A percentile compares a stretch with the other conserved stretches of the same genome.
Conservation (phyloP, 1,140 invertebrate genomes). For the Papilio aristodemus region DNA sequence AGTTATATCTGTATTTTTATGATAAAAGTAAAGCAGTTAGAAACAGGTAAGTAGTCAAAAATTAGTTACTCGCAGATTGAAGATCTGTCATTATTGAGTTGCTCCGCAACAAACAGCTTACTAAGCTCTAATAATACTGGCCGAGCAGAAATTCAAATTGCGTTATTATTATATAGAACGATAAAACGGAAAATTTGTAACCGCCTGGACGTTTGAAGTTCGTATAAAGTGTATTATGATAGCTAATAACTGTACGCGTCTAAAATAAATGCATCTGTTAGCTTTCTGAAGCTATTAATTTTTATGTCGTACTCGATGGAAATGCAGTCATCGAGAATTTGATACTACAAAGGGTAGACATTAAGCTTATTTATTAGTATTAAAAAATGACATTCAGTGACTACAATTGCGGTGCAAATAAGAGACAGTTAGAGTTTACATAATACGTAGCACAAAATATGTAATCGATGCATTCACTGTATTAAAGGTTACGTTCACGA, state of each 20-base stretch:
- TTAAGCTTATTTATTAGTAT: too few species aligned
- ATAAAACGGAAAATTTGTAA: conserved; percentile 9
- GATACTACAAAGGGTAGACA: too few species aligned
- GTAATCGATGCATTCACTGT: not conserved
- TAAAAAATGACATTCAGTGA: too few species aligned
- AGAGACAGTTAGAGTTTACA: too few species aligned
- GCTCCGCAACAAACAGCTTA: too few species aligned
- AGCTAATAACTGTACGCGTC: not conserved
- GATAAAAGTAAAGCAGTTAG: too few species aligned
- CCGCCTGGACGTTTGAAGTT: conserved; percentile 1
- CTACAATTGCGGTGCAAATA: too few species aligned
- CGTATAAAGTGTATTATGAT: not conserved
- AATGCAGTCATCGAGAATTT: not conserved
- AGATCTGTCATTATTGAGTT: too few species aligned
- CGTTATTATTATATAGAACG: not conserved
- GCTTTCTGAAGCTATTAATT: not conserved
- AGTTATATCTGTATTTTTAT: too few species aligned
- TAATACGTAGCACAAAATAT: not conserved
- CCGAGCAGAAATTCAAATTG: not conserved
- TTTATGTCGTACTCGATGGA: not conserved
- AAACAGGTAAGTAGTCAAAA: too few species aligned
- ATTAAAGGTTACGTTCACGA: not conserved
- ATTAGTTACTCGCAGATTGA: too few species aligned
- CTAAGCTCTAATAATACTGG: not conserved
- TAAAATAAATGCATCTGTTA: conserved; percentile 1